Percentiles rank a stretch among this genome's conserved stretches.
Conservation (phyloP, 2,113 vertebrate genomes). For the Aepyceros melampus region DNA sequence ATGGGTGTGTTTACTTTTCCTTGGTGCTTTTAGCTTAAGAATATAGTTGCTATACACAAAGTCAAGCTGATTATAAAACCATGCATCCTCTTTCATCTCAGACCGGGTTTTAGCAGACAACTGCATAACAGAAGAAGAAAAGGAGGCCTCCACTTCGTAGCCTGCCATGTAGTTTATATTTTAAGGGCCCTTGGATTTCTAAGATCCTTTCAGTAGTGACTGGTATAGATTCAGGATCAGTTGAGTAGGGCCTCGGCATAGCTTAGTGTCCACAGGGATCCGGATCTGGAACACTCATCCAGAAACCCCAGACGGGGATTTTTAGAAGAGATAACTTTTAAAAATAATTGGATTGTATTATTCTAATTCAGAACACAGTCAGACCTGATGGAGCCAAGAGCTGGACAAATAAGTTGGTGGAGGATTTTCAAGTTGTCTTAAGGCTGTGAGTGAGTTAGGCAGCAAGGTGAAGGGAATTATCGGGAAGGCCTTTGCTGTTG, state of each 20-base stretch:
- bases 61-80: background rate
- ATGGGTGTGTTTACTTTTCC: background rate
- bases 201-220: background rate
- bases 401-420: background rate
- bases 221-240: background rate
- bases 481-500: background rate
- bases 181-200: background rate
- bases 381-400: background rate
- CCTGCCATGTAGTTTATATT: background rate
- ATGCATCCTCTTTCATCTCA: background rate
- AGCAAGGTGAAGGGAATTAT: background rate
- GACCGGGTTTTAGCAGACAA: background rate
- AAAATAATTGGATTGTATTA: background rate
- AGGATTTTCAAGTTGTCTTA: background rate
- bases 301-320: background rate
- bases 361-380: background rate
- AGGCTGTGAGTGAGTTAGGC: background rate
- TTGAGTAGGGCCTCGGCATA: background rate
- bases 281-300: background rate
- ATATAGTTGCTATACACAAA: background rate
- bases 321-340: background rate
- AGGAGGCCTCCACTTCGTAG: background rate
- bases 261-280: background rate
- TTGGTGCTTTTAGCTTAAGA: background rate
- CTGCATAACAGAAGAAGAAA: background rate